Conservation (phyloP, 2,888 invertebrate species). For the Dicyrtoma fusca region DNA sequence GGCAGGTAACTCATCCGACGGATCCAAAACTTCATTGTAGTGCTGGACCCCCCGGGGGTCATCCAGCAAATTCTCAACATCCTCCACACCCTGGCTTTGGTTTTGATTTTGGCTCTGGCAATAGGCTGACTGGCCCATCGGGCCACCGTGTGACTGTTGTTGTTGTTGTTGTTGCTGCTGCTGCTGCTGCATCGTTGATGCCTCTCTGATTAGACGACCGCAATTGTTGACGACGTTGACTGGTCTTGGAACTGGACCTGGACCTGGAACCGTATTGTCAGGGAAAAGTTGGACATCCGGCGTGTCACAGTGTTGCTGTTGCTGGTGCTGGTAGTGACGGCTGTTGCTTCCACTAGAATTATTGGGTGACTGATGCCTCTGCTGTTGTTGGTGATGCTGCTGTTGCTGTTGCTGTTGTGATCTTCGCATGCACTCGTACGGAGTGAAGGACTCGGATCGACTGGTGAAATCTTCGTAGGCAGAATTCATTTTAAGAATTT, state of each 20-base stretch:
- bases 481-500: conserved; percentile 17
- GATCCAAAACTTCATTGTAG: conserved; percentile 14
- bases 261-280: too few species aligned
- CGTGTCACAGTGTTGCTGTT: background rate
- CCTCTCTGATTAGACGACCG: background rate
- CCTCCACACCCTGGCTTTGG: background rate
- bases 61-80: conserved; percentile 23
- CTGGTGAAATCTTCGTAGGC: conserved; percentile 16
- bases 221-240: background rate
- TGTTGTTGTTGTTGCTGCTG: background rate
- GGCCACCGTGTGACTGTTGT: conserved; percentile 1
- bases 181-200: background rate
- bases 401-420: background rate
- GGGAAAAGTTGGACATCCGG: too few species aligned
- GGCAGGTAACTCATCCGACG: conserved; percentile 47
- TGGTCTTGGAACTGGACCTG: background rate
- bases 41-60: conserved; percentile 9
- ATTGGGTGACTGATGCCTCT: background rate
- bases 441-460: conserved; percentile 12
- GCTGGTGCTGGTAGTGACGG: background rate
- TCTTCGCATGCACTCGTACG: conserved; percentile 7
- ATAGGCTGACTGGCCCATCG: background rate
- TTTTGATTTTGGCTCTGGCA: too few species aligned
- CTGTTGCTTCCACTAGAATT: background rate
- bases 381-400: background rate